Base-by-base conservation (phyloP, 2,888 invertebrate species). In the Chrysolina americana region DNA sequence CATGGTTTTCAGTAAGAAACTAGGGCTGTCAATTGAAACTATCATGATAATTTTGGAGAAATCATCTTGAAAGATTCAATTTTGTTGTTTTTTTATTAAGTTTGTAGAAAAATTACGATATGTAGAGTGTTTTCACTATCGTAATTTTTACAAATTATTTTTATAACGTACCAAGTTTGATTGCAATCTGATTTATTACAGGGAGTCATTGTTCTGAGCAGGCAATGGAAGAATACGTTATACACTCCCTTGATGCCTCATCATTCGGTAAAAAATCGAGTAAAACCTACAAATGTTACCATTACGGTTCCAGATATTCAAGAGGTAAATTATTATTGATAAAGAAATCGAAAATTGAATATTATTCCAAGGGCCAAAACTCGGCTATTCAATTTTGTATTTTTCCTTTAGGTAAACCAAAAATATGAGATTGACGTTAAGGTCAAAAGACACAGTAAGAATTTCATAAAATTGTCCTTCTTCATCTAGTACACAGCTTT, bases 201-300 rank as follows among this genome's bases (percentile, higher is more conserved):
- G 94, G 98, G 98, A 41, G 95, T 98, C n/a, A 95, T 98, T 85
- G 98, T 98, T 36, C 90, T 98, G 70, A 97, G 97, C 84, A 92
- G 98, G 0, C 98, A 98, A 86, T 98, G 98, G 98, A 98, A 98
- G 89, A 98, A 97, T 87, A 95, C 96, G 3, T 89, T 98, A 21
- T 98, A 98, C 87, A 98, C 98, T 80, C 98, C 98, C 0, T 90
- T 97, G 78, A 89, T 98, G 53, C 91, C 97, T 70, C 85, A 87
- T 78, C 96, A 96, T 86, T 96, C 95, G 87, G 95, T 96, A 86
- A 95, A 96, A 89, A 93, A 93, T 74, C 95, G 95, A 86, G 91
- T 94, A 82, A 94, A 94, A 82, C 95, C 95, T 2, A 91, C 96
- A 78, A 97, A 96, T 85, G 96, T 97, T 0, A 95, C 96, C 0